These are phyloP conservation scores for Acanthisitta chloris DNA, from an alignment of 2,113 vertebrate genomes.

Conservation along the genomic window DNA sequence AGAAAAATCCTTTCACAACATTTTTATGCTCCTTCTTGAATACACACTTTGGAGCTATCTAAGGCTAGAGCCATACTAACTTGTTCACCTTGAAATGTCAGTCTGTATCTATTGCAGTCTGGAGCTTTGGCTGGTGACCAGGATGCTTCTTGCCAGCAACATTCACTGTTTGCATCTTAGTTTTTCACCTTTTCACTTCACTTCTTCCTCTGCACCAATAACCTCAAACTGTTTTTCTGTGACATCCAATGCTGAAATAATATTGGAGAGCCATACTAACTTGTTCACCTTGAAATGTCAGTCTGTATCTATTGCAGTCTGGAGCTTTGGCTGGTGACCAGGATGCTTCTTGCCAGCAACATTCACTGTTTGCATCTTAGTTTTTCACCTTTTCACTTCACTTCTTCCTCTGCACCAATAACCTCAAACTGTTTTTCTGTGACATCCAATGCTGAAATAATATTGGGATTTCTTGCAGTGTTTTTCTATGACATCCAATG, in stretches of 20 bases:
- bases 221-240: neutral
- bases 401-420: neutral
- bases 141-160: neutral
- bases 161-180: neutral
- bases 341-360: neutral
- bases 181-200: neutral
- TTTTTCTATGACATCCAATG: too few relatives aligned
- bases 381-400: neutral
- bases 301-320: neutral
- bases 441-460: neutral
- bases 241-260: neutral
- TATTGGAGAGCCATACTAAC: neutral
- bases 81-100: neutral
- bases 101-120: neutral
- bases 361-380: neutral
- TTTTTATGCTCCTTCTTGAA: neutral
- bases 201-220: neutral
- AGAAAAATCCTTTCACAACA: neutral
- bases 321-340: neutral
- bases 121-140: neutral
- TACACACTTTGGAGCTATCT: neutral
- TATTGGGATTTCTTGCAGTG: neutral
- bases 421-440: neutral
- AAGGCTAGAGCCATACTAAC: neutral
- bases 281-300: neutral